Conservation (phyloP, 2,113 vertebrate species). For the Ictalurus furcatus region DNA sequence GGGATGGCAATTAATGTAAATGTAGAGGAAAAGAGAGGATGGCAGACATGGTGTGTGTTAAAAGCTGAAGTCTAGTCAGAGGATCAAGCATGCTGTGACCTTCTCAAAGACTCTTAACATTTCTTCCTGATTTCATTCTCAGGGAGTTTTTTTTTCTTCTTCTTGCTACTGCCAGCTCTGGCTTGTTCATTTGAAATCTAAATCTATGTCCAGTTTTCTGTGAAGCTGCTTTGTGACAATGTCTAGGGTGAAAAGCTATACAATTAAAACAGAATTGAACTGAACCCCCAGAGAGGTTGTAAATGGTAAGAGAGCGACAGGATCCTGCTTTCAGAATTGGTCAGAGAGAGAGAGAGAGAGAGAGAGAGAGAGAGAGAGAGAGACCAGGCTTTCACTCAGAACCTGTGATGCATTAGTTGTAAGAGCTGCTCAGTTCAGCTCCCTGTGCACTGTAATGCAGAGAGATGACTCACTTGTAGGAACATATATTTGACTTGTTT, state of each 20-base stretch:
- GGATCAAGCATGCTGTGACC: neutral
- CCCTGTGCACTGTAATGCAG: slow-evolving; percentile 8
- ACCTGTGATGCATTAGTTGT: slow-evolving; percentile 5
- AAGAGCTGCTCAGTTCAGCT: slow-evolving; percentile 8
- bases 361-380: neutral
- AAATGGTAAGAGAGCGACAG: neutral
- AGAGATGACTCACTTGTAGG: slow-evolving; percentile 14
- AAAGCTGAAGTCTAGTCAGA: neutral
- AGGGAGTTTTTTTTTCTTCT: neutral
- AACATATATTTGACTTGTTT: neutral
- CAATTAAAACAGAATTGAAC: slow-evolving; percentile 2
- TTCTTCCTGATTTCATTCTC: neutral
- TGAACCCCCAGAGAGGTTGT: neutral
- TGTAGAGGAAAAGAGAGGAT: neutral
- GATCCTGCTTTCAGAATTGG: neutral
- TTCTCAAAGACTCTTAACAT: neutral
- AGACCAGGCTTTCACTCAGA: slow-evolving; percentile 11
- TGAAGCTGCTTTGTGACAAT: neutral
- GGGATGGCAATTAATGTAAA: neutral
- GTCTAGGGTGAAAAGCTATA: neutral
- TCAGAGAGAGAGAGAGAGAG: no score
- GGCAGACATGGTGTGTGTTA: neutral
- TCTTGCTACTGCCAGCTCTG: neutral
- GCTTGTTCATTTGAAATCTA: no score
- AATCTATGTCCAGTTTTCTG: neutral